Percentiles rank a stretch among this genome's conserved stretches.
Conservation (phyloP, 2,888 invertebrate species). For the Yponomeuta sedellus region DNA sequence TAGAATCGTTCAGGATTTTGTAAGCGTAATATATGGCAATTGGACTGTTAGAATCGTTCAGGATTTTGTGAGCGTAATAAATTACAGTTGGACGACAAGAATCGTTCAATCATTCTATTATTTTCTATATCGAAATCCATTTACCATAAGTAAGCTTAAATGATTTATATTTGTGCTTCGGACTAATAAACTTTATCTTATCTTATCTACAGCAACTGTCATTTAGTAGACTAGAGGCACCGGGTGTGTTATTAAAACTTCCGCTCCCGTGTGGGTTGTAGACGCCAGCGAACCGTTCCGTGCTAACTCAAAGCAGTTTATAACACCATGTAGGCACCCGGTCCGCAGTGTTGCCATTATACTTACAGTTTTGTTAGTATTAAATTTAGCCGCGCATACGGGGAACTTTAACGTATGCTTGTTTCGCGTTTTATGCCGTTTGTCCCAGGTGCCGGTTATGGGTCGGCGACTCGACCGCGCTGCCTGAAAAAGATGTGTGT, state of each 20-base stretch:
- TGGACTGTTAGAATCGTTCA: too few species aligned
- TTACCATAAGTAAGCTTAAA: too few species aligned
- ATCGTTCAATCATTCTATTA: too few species aligned
- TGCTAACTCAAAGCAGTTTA: constrained; percentile 5
- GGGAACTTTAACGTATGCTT: not conserved
- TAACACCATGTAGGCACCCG: not conserved
- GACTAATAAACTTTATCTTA: too few species aligned
- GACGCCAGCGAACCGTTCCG: not conserved
- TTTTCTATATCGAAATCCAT: too few species aligned
- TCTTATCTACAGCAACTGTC: too few species aligned
- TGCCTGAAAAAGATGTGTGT: not conserved
- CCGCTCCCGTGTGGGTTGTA: not conserved
- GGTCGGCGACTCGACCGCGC: not conserved
- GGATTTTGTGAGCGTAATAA: too few species aligned
- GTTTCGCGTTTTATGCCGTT: not conserved
- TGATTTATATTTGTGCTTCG: too few species aligned
- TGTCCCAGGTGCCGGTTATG: not conserved
- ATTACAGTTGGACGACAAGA: too few species aligned
- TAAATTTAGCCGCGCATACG: not conserved
- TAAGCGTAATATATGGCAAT: too few species aligned
- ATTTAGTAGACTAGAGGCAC: not conserved
- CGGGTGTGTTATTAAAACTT: constrained; percentile 3
- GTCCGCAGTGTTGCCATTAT: not conserved
- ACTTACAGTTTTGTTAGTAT: not conserved
- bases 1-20: too few species aligned